A percentile compares a stretch with the other conserved stretches of the same genome.
Evolutionary conservation across 1,140 invertebrate species (phyloP).

Genomic region (Riptortus pedestris): DNA sequence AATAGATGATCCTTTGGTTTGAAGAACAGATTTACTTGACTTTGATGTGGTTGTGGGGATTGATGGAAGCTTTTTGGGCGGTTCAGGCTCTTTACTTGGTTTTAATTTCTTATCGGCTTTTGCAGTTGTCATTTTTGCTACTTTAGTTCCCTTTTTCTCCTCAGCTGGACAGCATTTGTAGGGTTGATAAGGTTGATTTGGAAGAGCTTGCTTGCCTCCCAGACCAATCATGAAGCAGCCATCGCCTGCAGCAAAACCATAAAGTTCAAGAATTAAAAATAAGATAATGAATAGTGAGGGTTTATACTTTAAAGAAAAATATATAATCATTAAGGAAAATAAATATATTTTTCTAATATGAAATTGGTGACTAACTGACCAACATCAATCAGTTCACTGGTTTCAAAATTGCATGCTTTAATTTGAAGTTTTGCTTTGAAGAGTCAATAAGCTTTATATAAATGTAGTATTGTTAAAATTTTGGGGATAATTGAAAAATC

Average conservation of each 20-base stretch:
- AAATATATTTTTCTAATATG: no score
- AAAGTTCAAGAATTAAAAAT: no score
- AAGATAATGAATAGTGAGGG: no score
- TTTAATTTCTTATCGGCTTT: conserved; percentile 20
- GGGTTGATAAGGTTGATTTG: conserved; percentile 68
- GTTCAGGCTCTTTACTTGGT: conserved; percentile 21
- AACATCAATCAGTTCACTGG: no score
- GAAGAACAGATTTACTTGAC: background rate
- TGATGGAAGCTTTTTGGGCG: conserved; percentile 30
- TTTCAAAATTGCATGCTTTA: conserved; percentile 30
- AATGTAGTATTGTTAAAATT: background rate
- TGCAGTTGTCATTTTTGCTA: conserved; percentile 37
- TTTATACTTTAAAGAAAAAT: no score
- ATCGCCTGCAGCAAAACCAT: conserved; percentile 64
- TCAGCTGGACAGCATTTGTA: conserved; percentile 83
- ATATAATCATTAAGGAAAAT: no score
- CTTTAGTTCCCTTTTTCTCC: conserved; percentile 56
- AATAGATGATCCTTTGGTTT: conserved; percentile 16
- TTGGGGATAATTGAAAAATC: conserved; percentile 5
- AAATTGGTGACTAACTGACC: no score
- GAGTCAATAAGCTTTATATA: conserved; percentile 4
- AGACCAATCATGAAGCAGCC: conserved; percentile 90
- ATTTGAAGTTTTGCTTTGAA: conserved; percentile 30
- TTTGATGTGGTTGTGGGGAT: conserved; percentile 30
- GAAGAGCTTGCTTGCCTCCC: conserved; percentile 64